Base-by-base conservation (phyloP, 1,140 invertebrate genomes). In the Pseudobourletiella spinata region DNA sequence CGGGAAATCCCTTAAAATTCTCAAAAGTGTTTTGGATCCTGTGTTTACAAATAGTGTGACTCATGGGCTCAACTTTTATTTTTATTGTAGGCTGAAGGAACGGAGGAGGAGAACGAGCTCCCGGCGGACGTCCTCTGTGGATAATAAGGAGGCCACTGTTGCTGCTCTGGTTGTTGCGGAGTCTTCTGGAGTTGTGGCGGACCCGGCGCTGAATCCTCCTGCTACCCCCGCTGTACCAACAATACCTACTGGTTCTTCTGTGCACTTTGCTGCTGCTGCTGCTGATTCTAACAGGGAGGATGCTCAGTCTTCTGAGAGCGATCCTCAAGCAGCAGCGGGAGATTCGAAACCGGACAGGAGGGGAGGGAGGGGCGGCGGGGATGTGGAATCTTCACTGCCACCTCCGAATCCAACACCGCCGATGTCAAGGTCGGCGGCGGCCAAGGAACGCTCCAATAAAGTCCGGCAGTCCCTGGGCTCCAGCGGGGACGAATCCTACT, bases 81-180 rank as follows among this genome's bases (percentile, higher is more conserved):
- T n/a, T n/a, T n/a, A n/a, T n/a, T n/a, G n/a, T 22, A 64, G 62
- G 48, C 57, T 28, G 1, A 61, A 62, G 24, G 65, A 67, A 28
- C 22, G 63, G 2, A 57, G 42, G 42, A 51, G 63, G 30, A 54
- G 66, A 39, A 51, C 64, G 42, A 68, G 66, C 28, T 68, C 66
- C 14, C 44, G 66, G 54, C 54, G 66, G 29, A 56, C 57, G 14
- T 68, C 66, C 8, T 46, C 48, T 25, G 43, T 68, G 22, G 65
- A 67, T 14, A 67, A 61, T 6, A 58, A 63, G 16, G 29, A 18
- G 6, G 2, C 43, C 1, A n/a, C 28, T 2, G 25, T 30, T n/a
- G 16, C 28, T 29, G 29, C 50, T n/a, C 15, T 56, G 15, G 54
- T 39, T 25, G 26, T 6, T 56, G 35, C 35, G n/a, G 35, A 14